These are phyloP conservation scores for Coptodon rendalli DNA, from an alignment of 2,113 vertebrate species.

Conservation along the genomic window DNA sequence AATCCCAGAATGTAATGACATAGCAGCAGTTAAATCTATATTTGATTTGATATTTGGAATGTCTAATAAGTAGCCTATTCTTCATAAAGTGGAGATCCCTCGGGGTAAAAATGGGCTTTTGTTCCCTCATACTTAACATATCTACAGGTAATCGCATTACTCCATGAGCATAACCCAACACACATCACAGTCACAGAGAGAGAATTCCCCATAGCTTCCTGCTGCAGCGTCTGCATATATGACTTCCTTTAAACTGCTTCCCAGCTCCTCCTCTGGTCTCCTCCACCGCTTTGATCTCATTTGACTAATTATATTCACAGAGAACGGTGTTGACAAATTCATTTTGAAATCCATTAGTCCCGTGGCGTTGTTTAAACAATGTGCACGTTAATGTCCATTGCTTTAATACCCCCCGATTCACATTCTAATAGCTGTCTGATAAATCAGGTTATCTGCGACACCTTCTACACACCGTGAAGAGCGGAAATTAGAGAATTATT, in stretches of 20 bases:
- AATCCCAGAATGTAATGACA: constrained; percentile 3
- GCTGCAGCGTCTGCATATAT: neutral
- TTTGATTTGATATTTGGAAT: neutral
- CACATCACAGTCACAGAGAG: neutral
- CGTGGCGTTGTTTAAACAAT: constrained; percentile 72
- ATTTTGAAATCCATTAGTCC: constrained; percentile 77
- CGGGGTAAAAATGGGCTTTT: constrained; percentile 62
- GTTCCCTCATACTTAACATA: constrained; percentile 27
- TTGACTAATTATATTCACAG: constrained; percentile 70
- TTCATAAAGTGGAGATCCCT: constrained; percentile 80
- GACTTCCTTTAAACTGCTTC: constrained; percentile 7
- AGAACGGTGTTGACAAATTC: constrained; percentile 75
- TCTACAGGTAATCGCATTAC: neutral
- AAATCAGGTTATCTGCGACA: constrained; percentile 76
- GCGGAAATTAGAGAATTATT: constrained; percentile 75
- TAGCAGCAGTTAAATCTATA: neutral
- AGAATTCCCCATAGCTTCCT: neutral
- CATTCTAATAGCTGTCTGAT: constrained; percentile 74
- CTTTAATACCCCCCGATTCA: constrained; percentile 70
- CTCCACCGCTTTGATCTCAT: constrained; percentile 51
- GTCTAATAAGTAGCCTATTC: constrained; percentile 35
- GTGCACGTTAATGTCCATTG: constrained; percentile 69
- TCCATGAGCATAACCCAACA: neutral
- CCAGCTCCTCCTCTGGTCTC: constrained; percentile 21
- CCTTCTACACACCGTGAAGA: constrained; percentile 68